Conservation (phyloP, 2,888 invertebrate species). For the Ptychoptera albimana region DNA sequence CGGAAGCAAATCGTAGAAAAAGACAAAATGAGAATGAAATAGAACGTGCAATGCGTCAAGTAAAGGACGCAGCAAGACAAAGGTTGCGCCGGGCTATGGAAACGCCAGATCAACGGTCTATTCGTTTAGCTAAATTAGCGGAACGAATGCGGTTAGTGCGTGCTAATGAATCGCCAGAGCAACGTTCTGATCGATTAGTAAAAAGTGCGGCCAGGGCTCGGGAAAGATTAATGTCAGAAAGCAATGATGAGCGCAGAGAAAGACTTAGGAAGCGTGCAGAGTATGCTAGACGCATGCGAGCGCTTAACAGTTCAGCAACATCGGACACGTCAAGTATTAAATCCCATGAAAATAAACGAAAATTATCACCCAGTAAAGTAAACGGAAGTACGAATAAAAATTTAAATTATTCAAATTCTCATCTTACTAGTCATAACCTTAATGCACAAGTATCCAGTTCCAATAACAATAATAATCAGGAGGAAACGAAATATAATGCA, state of each 20-base stretch:
- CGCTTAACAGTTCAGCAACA: conserved; percentile 17
- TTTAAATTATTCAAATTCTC: too few relatives aligned
- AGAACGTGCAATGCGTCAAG: conserved; percentile 29
- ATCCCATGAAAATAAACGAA: neutral
- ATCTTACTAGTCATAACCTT: too few relatives aligned
- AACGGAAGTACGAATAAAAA: too few relatives aligned
- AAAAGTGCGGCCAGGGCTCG: conserved; percentile 29
- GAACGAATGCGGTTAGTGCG: conserved; percentile 29
- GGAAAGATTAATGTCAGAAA: conserved; percentile 26
- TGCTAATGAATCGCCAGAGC: conserved; percentile 27
- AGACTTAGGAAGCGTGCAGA: conserved; percentile 31
- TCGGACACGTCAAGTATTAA: neutral
- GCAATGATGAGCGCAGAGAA: conserved; percentile 27
- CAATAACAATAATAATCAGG: conserved; percentile 1
- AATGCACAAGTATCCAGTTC: conserved; percentile 3
- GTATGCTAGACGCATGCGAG: conserved; percentile 32
- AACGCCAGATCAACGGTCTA: conserved; percentile 25
- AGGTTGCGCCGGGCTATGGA: conserved; percentile 29
- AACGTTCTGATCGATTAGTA: conserved; percentile 25
- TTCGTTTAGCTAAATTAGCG: conserved; percentile 26
- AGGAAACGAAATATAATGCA: conserved; percentile 15
- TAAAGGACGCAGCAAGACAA: conserved; percentile 29
- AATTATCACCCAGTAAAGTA: too few relatives aligned
- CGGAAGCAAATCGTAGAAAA: conserved; percentile 28
- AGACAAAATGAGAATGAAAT: conserved; percentile 29